Conservation (phyloP, 2,888 invertebrate genomes). For the Thecophora atra region DNA sequence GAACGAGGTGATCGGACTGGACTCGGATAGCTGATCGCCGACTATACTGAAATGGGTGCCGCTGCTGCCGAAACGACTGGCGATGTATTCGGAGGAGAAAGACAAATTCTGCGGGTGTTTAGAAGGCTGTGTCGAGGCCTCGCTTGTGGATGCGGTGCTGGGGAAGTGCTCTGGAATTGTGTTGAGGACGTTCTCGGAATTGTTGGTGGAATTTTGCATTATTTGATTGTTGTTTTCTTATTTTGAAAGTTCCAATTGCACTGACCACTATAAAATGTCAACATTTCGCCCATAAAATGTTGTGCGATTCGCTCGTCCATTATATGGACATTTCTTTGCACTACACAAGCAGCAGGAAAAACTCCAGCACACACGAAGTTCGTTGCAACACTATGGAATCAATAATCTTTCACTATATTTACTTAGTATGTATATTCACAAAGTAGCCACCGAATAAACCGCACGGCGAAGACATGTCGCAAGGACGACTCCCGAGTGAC, state of each 20-base stretch:
- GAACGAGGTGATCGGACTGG: constrained; percentile 52
- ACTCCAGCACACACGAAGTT: neutral
- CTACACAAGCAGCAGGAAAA: neutral
- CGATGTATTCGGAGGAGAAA: constrained; percentile 54
- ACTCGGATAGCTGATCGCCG: constrained; percentile 35
- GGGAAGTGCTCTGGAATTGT: constrained; percentile 47
- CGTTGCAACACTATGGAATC: constrained; percentile 47
- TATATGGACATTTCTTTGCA: neutral
- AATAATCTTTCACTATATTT: constrained; percentile 49
- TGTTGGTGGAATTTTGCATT: constrained; percentile 47
- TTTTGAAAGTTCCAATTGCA: neutral
- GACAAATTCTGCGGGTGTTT: constrained; percentile 55
- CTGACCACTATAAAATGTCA: neutral
- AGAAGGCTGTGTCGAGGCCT: constrained; percentile 39
- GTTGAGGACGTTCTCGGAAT: constrained; percentile 39
- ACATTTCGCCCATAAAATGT: neutral
- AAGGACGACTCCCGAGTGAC: constrained; percentile 56
- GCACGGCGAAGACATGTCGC: constrained; percentile 41
- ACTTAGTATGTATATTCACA: constrained; percentile 2
- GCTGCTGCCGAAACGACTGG: constrained; percentile 45
- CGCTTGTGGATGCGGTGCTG: constrained; percentile 36
- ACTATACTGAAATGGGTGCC: constrained; percentile 44
- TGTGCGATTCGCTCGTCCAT: no score
- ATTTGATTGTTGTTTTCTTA: constrained; percentile 35
- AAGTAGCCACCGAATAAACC: constrained; percentile 40